These are phyloP conservation scores for Cistogaster globosa DNA, from an alignment of 2,888 invertebrate species.

Conservation along the genomic window DNA sequence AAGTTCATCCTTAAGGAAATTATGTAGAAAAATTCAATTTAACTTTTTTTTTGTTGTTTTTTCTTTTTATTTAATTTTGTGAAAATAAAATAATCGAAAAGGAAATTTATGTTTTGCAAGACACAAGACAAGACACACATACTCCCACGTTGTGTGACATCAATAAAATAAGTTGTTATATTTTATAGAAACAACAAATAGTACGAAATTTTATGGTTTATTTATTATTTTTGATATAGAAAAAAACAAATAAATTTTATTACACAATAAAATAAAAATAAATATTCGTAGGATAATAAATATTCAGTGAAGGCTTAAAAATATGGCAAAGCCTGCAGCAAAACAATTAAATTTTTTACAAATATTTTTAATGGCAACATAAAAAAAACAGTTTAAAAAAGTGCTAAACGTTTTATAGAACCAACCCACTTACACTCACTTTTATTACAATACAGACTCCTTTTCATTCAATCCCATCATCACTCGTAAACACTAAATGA, in stretches of 20 bases:
- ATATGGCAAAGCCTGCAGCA: conserved; percentile 2
- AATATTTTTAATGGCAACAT: conserved; percentile 12
- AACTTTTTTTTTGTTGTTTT: no score
- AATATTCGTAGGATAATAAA: conserved; percentile 29
- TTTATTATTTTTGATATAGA: conserved; percentile 2
- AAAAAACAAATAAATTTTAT: not conserved
- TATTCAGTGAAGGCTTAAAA: conserved; percentile 35
- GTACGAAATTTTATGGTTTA: not conserved
- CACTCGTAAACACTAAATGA: not conserved
- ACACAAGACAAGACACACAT: not conserved
- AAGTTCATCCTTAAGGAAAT: no score
- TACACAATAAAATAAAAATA: conserved; percentile 38
- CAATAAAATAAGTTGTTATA: conserved; percentile 20
- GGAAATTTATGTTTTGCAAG: no score
- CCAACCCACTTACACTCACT: not conserved
- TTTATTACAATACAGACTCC: not conserved
- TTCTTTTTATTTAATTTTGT: no score
- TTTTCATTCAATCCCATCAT: not conserved
- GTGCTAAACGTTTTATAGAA: conserved; percentile 19
- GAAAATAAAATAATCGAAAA: no score
- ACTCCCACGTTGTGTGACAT: conserved; percentile 34
- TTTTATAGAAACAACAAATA: not conserved
- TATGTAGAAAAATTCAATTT: no score
- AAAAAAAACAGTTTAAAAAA: not conserved
- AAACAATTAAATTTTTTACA: not conserved